Evolutionary conservation across 1,140 invertebrate species (phyloP).

Genomic region (Macrosteles quadrilineatus): DNA sequence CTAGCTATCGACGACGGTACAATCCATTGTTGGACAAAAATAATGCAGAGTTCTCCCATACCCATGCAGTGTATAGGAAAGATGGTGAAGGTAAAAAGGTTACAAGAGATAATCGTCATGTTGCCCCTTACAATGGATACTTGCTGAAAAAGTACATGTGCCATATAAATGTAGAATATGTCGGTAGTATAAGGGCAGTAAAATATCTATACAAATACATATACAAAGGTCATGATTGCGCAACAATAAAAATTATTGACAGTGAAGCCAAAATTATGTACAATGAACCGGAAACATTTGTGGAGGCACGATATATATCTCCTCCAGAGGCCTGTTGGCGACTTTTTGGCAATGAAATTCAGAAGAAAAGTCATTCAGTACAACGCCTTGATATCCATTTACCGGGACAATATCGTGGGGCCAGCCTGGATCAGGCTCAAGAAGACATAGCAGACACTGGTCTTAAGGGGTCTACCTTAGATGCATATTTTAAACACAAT

Average conservation of each 20-base stretch:
- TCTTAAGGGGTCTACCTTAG: not conserved
- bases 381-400: not conserved
- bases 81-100: not conserved
- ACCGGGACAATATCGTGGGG: not conserved
- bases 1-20: not conserved
- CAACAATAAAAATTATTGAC: not conserved
- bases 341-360: not conserved
- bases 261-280: not conserved
- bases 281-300: not conserved
- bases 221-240: conserved; percentile 4
- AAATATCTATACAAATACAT: conserved; percentile 7
- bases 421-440: not conserved
- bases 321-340: not conserved
- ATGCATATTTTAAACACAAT: not conserved
- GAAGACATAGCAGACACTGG: conserved; percentile 7
- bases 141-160: not conserved
- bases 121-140: not conserved
- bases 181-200: not conserved
- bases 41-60: not conserved
- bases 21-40: not conserved
- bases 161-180: conserved; percentile 1
- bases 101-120: conserved; percentile 1
- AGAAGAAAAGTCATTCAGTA: not conserved
- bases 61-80: not conserved
- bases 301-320: not conserved